Base-by-base conservation (phyloP, 2,888 invertebrate species). In the Agonopterix subpropinquella region DNA sequence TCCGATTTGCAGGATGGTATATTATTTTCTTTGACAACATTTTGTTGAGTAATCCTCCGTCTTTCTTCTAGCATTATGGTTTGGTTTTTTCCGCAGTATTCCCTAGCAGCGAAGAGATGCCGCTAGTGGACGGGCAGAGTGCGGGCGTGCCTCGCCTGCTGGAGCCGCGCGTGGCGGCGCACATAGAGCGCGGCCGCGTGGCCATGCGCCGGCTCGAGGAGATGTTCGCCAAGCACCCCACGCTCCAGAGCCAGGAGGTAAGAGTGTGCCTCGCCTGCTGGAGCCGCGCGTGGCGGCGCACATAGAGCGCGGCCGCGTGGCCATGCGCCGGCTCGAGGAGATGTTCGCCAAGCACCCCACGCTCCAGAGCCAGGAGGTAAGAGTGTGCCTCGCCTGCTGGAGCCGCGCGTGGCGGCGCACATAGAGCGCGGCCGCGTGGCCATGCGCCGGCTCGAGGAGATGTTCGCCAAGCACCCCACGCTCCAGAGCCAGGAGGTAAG, bases 271-370 rank as follows among this genome's bases (percentile, higher is more conserved):
- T 28, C 28, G 28, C 28, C 28, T 28, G 5, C 28, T 18, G 18
- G 18, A 18, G 18, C 18, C 18, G 48, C 87, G 91, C 44, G 90
- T 96, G 59, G 93, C 95, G 4, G 92, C 92, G 3, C 94, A 95
- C 67, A 93, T 95, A 55, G 94, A 94, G 67, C 91, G 92, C 55
- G 93, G 94, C n/a, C 89, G 93, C 37, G 90, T 92, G 45, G 94
- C 94, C 11, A 92, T 95, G 91, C 89, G 92, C 0, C 89, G 92
- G 15, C 85, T 96, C 8, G 94, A 95, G 72, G 94, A 95, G 68
- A 93, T 95, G 62, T 95, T 96, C 71, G 92, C 92, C 28, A 92
- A 93, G 54, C 92, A 95, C 68, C 94, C 94, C 8, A 90, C 92
- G 18, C 80, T 93, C 42, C 95, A 95, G 75, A 95, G 92, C 58